Conservation (phyloP, 2,888 invertebrate species). For the Exocentrus adspersus region DNA sequence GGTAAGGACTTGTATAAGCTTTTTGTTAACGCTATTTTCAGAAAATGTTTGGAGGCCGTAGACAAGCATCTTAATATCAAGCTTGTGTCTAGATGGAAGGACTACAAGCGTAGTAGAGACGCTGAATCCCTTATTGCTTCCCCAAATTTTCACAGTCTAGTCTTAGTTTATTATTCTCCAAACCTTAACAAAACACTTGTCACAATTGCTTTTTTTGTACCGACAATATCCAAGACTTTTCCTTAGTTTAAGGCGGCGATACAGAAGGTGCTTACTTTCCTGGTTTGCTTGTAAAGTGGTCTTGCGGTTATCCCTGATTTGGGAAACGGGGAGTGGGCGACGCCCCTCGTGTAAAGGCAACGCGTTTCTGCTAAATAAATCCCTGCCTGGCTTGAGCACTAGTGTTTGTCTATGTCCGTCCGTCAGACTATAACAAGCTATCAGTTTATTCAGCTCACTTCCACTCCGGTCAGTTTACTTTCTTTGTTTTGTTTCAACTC, state of each 20-base stretch:
- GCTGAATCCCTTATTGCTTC: not conserved
- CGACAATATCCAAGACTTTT: not conserved
- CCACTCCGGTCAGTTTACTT: slow-evolving; percentile 19
- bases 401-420: slow-evolving; percentile 47
- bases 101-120: too few species aligned
- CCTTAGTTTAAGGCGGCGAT: slow-evolving; percentile 2
- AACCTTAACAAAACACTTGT: too few species aligned
- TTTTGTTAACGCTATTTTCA: too few species aligned
- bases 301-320: slow-evolving; percentile 29
- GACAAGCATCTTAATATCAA: too few species aligned
- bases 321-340: slow-evolving; percentile 21
- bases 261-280: slow-evolving; percentile 26
- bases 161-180: too few species aligned
- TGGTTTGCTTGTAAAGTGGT: slow-evolving; percentile 31
- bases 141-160: too few species aligned
- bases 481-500: slow-evolving; percentile 12
- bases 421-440: slow-evolving; percentile 39
- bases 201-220: too few species aligned
- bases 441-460: slow-evolving; percentile 34
- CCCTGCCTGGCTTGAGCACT: slow-evolving; percentile 39
- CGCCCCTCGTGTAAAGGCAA: slow-evolving; percentile 33
- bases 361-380: slow-evolving; percentile 39
- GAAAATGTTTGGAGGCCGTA: too few species aligned
- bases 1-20: too few species aligned
- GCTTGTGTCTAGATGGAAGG: too few species aligned